Conservation (phyloP, 2,797 vertebrate species). For the Xiphophorus birchmanni region DNA sequence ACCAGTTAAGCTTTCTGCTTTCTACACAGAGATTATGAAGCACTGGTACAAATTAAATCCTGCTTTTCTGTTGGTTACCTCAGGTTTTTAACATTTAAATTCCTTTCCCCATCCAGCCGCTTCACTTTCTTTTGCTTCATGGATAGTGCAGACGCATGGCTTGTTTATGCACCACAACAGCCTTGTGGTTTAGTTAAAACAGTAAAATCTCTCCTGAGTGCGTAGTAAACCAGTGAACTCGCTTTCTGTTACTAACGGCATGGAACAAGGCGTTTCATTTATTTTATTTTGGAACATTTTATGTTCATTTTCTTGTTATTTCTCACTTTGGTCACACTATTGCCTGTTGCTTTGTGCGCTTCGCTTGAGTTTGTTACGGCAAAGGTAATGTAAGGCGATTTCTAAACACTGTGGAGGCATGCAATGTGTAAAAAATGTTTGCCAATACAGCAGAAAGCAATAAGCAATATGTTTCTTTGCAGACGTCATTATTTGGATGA, state of each 20-base stretch:
- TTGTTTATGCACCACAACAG: background rate
- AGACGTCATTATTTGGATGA: background rate
- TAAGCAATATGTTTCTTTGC: background rate
- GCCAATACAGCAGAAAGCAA: background rate
- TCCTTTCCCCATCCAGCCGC: background rate
- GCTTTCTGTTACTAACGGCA: background rate
- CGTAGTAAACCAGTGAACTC: background rate
- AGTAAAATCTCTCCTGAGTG: background rate
- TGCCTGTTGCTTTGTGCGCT: background rate
- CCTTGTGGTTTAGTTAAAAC: background rate
- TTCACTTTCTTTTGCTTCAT: background rate
- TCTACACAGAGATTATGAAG: slow-evolving; percentile 23
- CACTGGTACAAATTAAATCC: background rate
- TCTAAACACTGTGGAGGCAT: background rate
- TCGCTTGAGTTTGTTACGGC: background rate
- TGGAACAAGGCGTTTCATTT: background rate
- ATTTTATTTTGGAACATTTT: background rate
- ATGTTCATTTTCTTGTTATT: background rate
- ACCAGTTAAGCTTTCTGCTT: slow-evolving; percentile 11
- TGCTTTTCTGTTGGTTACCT: background rate
- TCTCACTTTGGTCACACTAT: background rate
- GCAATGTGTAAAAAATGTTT: background rate
- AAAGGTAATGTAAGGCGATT: background rate
- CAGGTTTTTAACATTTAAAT: background rate
- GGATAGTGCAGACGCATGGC: background rate